Conservation (phyloP, 1,140 invertebrate species). For the Sycobia sp. region DNA sequence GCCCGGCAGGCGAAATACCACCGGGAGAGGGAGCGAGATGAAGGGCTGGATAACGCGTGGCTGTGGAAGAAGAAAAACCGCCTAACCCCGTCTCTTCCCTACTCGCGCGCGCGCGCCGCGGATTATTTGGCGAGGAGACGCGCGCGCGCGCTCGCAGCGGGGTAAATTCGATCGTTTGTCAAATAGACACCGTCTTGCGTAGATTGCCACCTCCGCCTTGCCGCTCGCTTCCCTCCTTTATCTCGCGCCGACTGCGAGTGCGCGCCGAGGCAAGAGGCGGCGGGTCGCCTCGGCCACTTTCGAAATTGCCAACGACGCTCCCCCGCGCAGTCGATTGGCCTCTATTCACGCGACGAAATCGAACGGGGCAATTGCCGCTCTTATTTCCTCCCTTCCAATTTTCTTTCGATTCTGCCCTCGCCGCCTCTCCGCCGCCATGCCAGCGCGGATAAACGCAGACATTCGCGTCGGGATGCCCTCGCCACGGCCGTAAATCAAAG, state of each 20-base stretch:
- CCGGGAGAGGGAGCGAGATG: too few relatives aligned
- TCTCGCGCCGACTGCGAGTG: neutral
- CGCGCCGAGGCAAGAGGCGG: slow-evolving; percentile 35
- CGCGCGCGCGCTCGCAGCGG: too few relatives aligned
- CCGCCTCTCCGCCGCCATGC: neutral
- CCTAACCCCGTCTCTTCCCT: neutral
- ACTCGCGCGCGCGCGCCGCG: slow-evolving; percentile 26
- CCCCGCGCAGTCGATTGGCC: slow-evolving; percentile 37
- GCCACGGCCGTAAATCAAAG: slow-evolving; percentile 4
- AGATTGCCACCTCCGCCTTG: slow-evolving; percentile 46
- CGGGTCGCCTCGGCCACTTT: slow-evolving; percentile 44
- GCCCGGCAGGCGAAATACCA: too few relatives aligned
- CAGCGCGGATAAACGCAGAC: too few relatives aligned
- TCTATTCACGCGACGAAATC: slow-evolving; percentile 37
- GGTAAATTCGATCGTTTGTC: slow-evolving; percentile 56
- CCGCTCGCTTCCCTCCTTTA: neutral
- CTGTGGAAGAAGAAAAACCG: too few relatives aligned
- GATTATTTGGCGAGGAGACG: slow-evolving; percentile 48
- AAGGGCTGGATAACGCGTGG: too few relatives aligned
- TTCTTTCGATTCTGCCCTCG: slow-evolving; percentile 5
- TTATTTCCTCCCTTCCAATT: slow-evolving; percentile 12
- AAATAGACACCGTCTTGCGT: slow-evolving; percentile 56
- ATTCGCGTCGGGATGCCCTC: too few relatives aligned
- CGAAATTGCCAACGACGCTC: slow-evolving; percentile 48
- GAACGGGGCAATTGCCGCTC: slow-evolving; percentile 22